Conservation (phyloP, 2,113 vertebrate species). For the Microcebus lehilahytsara region DNA sequence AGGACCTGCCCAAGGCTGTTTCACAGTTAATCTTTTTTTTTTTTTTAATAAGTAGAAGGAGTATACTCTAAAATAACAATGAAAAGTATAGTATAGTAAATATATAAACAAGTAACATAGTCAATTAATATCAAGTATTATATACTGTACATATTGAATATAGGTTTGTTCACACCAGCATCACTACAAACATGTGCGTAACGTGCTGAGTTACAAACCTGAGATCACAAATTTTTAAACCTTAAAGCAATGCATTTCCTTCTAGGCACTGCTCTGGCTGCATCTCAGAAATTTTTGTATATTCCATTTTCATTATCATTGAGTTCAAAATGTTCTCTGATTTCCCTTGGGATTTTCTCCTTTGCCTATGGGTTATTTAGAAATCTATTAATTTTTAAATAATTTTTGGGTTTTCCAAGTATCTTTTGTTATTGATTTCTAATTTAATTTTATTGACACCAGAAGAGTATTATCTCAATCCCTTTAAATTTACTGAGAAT, state of each 20-base stretch:
- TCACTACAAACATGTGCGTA: not conserved
- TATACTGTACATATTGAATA: not conserved
- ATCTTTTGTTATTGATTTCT: constrained; percentile 22
- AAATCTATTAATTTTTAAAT: constrained; percentile 10
- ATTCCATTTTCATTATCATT: constrained; percentile 8
- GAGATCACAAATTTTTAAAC: not conserved
- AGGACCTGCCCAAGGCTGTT: not conserved
- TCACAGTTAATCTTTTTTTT: not conserved
- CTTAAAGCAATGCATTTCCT: not conserved
- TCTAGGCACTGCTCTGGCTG: not conserved
- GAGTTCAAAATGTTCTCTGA: not conserved
- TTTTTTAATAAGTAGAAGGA: not conserved
- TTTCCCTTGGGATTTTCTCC: not conserved
- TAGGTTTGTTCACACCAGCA: not conserved
- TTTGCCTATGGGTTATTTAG: not conserved
- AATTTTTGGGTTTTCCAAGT: not conserved
- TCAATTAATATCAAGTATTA: not conserved
- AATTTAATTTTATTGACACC: not conserved
- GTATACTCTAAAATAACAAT: not conserved
- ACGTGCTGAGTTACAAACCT: not conserved
- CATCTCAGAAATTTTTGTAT: not conserved
- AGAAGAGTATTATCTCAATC: not conserved
- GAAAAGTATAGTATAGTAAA: not conserved
- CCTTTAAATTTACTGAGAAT: not conserved
- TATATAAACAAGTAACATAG: not conserved